Evolutionary conservation across 2,113 vertebrate species (phyloP), one percentile per base, ranked within the genome.

Genomic region (Zosterops borbonicus): DNA sequence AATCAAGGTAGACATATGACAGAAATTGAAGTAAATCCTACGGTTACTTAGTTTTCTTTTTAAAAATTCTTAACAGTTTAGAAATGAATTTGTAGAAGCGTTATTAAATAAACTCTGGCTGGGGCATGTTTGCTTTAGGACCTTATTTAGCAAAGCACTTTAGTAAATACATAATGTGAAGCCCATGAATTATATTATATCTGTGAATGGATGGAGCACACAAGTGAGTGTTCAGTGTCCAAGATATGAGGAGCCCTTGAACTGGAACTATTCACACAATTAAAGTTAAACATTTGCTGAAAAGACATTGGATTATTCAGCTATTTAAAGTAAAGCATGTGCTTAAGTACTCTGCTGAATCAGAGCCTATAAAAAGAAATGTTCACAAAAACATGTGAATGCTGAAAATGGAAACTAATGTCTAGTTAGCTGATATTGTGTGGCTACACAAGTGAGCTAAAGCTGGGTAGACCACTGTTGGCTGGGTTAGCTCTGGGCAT

Each of bases 231-330:
- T 41, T 87, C 56, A 7, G 56, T 83, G 88, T 89, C 92, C 86
- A 25, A 67, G 73, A 67, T 55, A 56, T 2, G 64, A 89, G 93
- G 41, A 93, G 56, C 56, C 52, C 90, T 93, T 84, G 90, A 85
- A 89, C 89, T 92, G 87, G 77, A 94, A 84, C 87, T 92, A 27
- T 65, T 96, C 89, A 92, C 83, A 87, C 89, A 94, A 90, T 83
- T 86, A 10, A 87, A 91, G 85, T 95, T 87, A 92, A 94, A 91
- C 77, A 91, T 94, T 94, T 95, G 70, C 65, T 79, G 75, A 84
- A 92, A 94, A 92, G 89, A 87, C 77, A 60, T 33, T 76, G 89
- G 53, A 71, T 95, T 97, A 91, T 95, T 96, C 87, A 84, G 73
- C 92, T 95, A 86, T 95, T 96, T 95, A 68, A 92, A 94, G 90